Evolutionary conservation across 2,797 vertebrate species (phyloP), one percentile per base, ranked within the genome.

Genomic region (Buphagus erythrorhynchus): DNA sequence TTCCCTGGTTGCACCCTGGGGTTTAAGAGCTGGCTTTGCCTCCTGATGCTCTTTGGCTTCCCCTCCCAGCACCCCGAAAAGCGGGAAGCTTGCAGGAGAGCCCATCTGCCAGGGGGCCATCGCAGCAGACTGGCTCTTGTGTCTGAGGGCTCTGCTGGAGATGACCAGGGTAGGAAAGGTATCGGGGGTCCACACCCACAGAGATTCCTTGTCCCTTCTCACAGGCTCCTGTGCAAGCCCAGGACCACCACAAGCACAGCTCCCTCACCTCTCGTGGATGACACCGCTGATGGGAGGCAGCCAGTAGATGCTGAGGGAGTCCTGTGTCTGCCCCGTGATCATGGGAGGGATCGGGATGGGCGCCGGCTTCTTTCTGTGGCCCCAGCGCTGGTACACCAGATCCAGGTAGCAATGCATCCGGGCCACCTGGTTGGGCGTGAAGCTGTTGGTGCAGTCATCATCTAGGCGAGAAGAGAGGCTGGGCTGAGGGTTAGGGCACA

Each of bases 331-430:
- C 35, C 98, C 98, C 1, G 98, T 98, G 88, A 99, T 98, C 91
- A 99, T 95, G 2, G 99, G 99, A 14, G 99, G 97, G 81, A 99
- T 97, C 1, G 99, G 99, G 74, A 99, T 97, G 48, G 99, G 98
- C 1, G 98, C 93, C 3, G 99, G 99, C 54, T 97, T 98, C 77
- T 24, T 97, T 86, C 97, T 97, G n/a, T 95, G 97, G 29, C 98
- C 97, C 99, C 99, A 99, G 52, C 98, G 98, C 96, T 99, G 99
- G 96, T 99, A 99, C 11, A 99, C 98, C 75, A 99, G 95, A 97
- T 99, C 99, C 38, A 99, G 91, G 65, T 99, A 99, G 96, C 99
- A 99, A 63, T 99, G 99, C 99, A 99, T 99, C 9, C 99, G 97
- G 28, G 99, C 99, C 86, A 99, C 99, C 97, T 99, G 99, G 96